Conservation (phyloP, 92 coral and sea anemone species). For the Porites divaricata region DNA sequence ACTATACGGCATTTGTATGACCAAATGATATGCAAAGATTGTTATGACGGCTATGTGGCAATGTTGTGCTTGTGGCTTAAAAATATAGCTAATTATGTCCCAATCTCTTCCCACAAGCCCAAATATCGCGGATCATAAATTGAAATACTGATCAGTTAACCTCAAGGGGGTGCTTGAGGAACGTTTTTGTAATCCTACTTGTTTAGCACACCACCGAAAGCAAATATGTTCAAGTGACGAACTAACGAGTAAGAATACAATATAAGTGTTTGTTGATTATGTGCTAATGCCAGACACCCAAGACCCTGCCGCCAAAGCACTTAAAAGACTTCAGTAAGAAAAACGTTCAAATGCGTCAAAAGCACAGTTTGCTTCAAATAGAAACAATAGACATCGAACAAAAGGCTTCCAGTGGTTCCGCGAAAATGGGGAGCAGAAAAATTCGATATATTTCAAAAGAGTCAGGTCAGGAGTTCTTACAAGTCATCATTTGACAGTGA, state of each 20-base stretch:
- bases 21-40: not conserved
- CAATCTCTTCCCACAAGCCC: slow-evolving; percentile 15
- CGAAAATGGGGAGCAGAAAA: no score
- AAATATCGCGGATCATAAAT: slow-evolving; percentile 33
- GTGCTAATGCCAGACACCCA: slow-evolving; percentile 10
- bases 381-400: no score
- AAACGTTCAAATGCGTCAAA: no score
- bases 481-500: no score
- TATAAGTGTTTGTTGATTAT: slow-evolving; percentile 44
- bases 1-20: not conserved
- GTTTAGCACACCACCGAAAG: slow-evolving; percentile 47
- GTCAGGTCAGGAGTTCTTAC: no score
- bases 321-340: not conserved
- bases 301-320: not conserved
- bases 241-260: slow-evolving; percentile 14
- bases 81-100: slow-evolving; percentile 31
- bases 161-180: slow-evolving; percentile 11
- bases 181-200: slow-evolving; percentile 22
- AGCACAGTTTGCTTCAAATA: not conserved
- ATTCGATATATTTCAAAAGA: no score
- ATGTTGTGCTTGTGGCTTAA: slow-evolving; percentile 39
- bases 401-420: no score
- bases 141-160: slow-evolving; percentile 14
- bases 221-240: slow-evolving; percentile 50
- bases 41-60: slow-evolving; percentile 7